Evolutionary conservation across 2,113 vertebrate genomes (phyloP).

Genomic region (Alligator sinensis): DNA sequence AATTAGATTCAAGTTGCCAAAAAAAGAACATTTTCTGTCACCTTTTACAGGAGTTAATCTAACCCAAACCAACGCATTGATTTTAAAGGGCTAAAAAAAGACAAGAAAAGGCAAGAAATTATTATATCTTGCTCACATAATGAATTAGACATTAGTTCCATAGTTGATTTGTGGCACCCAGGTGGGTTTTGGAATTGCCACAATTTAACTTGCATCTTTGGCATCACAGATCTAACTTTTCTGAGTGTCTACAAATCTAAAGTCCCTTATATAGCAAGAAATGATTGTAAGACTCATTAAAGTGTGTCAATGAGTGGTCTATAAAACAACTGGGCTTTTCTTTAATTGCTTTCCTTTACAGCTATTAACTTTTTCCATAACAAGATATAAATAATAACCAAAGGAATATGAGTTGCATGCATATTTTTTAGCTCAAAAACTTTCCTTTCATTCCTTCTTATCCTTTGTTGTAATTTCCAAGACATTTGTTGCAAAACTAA

Average conservation of each 20-base stretch:
- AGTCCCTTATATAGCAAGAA: neutral
- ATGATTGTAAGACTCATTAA: neutral
- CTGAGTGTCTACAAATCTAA: constrained; percentile 41
- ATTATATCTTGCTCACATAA: neutral
- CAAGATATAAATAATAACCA: neutral
- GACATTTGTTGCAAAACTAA: neutral
- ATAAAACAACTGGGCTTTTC: neutral
- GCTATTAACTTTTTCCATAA: neutral
- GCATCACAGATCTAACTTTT: constrained; percentile 9
- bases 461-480: neutral
- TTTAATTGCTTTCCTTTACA: neutral
- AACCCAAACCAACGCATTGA: neutral
- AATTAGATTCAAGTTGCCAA: neutral
- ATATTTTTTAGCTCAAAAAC: neutral
- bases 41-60: neutral
- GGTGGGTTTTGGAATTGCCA: constrained; percentile 1
- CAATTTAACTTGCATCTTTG: constrained; percentile 6
- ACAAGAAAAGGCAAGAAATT: neutral
- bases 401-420: neutral
- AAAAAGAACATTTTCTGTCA: neutral
- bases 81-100: neutral
- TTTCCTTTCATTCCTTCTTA: neutral
- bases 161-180: neutral
- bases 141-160: constrained; percentile 3
- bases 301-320: neutral